Conservation (phyloP, 2,888 invertebrate species). For the Epirrhoe alternata region DNA sequence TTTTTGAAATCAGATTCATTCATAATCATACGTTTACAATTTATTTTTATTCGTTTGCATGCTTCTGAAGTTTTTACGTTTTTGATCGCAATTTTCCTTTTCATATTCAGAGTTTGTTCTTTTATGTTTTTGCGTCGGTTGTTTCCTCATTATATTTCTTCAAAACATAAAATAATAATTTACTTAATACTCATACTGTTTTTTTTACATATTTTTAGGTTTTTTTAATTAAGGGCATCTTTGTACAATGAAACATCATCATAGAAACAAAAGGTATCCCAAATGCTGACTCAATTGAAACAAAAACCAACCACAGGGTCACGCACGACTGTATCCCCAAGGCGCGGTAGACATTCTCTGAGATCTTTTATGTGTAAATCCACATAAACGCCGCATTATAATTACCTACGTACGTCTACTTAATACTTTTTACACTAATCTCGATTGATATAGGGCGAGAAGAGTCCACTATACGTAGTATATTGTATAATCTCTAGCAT, state of each 20-base stretch:
- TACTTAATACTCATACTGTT: neutral
- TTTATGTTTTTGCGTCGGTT: neutral
- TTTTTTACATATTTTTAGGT: neutral
- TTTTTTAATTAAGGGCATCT: constrained; percentile 11
- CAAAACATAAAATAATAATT: neutral
- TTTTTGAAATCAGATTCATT: neutral
- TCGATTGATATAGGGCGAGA: constrained; percentile 7
- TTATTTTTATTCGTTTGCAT: neutral
- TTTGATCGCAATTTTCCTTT: neutral
- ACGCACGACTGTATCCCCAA: too few relatives aligned
- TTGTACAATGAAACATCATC: constrained; percentile 38
- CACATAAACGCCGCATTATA: too few relatives aligned
- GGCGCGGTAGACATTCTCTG: too few relatives aligned
- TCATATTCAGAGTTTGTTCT: neutral
- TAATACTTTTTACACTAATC: too few relatives aligned
- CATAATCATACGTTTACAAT: constrained; percentile 3
- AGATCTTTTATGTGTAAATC: too few relatives aligned
- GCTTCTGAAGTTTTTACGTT: neutral
- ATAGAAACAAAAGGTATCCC: constrained; percentile 36
- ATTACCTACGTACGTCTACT: too few relatives aligned
- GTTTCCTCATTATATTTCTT: neutral
- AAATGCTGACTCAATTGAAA: neutral
- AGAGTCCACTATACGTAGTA: neutral
- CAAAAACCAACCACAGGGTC: too few relatives aligned
- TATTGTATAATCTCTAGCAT: constrained; percentile 9